These are phyloP conservation scores for Enteromius radiatus DNA, from an alignment of 2,797 vertebrate genomes.

Conservation along the genomic window DNA sequence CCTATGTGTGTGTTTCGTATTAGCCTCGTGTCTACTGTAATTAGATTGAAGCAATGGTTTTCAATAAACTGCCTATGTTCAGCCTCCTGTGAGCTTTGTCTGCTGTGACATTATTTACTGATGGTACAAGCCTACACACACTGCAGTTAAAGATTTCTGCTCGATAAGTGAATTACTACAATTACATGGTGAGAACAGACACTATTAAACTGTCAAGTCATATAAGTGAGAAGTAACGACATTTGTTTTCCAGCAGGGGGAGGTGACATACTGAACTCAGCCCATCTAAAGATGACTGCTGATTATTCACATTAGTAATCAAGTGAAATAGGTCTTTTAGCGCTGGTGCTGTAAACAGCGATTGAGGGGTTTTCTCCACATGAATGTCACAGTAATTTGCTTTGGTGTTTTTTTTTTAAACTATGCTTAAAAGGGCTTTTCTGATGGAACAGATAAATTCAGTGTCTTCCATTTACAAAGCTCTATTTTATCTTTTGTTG, in stretches of 20 bases:
- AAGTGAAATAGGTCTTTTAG: neutral
- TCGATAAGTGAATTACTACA: slow-evolving; percentile 39
- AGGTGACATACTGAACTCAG: slow-evolving; percentile 2
- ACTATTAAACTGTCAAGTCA: slow-evolving; percentile 41
- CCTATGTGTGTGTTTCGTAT: neutral
- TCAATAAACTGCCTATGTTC: neutral
- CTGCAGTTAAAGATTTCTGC: slow-evolving; percentile 34
- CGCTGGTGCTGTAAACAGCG: neutral
- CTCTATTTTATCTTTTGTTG: slow-evolving; percentile 23
- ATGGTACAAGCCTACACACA: slow-evolving; percentile 15
- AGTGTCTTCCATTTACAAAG: slow-evolving; percentile 13
- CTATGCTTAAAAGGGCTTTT: neutral
- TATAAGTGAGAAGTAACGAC: slow-evolving; percentile 31
- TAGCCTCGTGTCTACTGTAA: neutral
- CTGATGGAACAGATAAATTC: neutral
- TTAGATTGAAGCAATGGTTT: slow-evolving; percentile 1
- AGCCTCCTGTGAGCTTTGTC: slow-evolving; percentile 16
- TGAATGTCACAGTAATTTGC: neutral
- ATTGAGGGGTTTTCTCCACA: neutral
- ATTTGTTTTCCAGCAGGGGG: slow-evolving; percentile 27
- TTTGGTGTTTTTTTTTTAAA: neutral
- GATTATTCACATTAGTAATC: neutral
- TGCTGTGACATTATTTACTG: slow-evolving; percentile 26
- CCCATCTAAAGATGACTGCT: neutral
- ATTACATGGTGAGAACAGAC: slow-evolving; percentile 27